Percentiles rank a stretch among this genome's conserved stretches.
These are phyloP conservation scores for Pteronotus mesoamericanus DNA, from an alignment of 2,797 vertebrate species.

Conservation along the genomic window DNA sequence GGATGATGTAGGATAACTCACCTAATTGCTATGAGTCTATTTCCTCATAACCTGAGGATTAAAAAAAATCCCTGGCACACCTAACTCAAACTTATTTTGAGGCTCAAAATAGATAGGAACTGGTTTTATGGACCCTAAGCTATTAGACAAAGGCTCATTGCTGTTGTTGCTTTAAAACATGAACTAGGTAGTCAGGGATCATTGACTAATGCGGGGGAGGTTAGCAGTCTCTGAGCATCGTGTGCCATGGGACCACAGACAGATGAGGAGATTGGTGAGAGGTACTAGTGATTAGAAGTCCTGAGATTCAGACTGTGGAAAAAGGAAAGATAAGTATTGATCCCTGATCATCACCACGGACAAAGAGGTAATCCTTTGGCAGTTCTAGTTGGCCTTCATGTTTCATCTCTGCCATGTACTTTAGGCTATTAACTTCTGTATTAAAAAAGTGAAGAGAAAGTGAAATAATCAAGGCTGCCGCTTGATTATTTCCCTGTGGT, in stretches of 20 bases:
- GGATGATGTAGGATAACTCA: background rate
- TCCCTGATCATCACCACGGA: background rate
- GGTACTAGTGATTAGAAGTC: background rate
- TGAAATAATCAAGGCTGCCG: background rate
- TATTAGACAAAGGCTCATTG: background rate
- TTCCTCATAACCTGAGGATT: background rate
- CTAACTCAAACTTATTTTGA: background rate
- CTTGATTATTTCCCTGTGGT: background rate
- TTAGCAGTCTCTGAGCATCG: background rate
- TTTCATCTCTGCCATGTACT: background rate
- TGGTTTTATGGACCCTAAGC: background rate
- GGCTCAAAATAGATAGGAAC: background rate
- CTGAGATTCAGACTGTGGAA: background rate
- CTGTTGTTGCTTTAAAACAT: background rate
- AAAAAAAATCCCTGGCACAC: background rate
- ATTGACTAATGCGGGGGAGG: background rate
- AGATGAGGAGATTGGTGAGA: background rate
- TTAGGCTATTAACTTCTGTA: background rate
- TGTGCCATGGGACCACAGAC: background rate
- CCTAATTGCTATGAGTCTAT: background rate
- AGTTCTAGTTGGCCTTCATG: background rate
- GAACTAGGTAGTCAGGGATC: background rate
- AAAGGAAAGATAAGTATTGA: background rate
- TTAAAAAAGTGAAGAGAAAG: background rate
- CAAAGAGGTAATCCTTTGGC: background rate